Conservation (phyloP, 2,797 vertebrate species). For the Psittacula echo region DNA sequence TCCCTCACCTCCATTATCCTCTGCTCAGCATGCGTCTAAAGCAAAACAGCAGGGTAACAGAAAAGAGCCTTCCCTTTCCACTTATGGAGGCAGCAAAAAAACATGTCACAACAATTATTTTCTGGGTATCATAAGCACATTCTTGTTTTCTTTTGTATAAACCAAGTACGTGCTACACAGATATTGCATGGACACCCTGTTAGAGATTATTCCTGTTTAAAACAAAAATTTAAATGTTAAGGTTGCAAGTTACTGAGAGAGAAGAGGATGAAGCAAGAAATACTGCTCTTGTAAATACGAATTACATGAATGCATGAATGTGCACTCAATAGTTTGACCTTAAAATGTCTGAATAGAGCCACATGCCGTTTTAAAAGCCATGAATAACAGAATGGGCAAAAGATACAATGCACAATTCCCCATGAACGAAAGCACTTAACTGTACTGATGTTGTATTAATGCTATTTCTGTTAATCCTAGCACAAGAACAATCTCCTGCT, state of each 20-base stretch:
- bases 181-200: not conserved
- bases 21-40: not conserved
- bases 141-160: not conserved
- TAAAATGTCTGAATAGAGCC: not conserved
- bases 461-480: not conserved
- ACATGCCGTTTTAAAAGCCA: slow-evolving; percentile 7
- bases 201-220: not conserved
- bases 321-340: not conserved
- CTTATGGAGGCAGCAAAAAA: not conserved
- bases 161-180: not conserved
- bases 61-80: not conserved
- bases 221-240: not conserved
- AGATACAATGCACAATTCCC: not conserved
- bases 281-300: not conserved
- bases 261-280: not conserved
- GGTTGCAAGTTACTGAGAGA: not conserved
- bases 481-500: not conserved
- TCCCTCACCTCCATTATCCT: not conserved
- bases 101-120: not conserved
- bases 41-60: not conserved
- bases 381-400: not conserved
- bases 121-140: not conserved
- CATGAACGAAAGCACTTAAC: not conserved
- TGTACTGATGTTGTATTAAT: not conserved
- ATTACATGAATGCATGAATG: not conserved